phyloP scores from a whole-genome alignment of 2,797 vertebrate genomes.

The Siniperca undulata region DNA sequence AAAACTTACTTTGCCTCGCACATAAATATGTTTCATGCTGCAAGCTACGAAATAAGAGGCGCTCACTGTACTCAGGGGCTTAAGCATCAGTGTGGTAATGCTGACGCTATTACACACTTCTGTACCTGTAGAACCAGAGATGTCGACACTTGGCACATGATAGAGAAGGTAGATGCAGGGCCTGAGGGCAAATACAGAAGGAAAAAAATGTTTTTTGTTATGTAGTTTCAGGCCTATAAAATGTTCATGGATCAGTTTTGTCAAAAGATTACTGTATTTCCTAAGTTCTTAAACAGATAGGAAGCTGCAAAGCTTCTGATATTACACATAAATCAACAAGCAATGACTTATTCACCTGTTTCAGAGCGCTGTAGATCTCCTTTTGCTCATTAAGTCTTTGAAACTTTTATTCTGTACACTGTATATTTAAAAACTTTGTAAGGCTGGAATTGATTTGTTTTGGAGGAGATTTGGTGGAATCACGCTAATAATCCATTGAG shows the following conservation, averaged over 20 bases:
- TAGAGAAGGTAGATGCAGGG: slow-evolving; percentile 6
- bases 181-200: slow-evolving; percentile 15
- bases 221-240: neutral
- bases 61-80: slow-evolving; percentile 24
- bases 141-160: slow-evolving; percentile 29
- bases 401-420: slow-evolving; percentile 21
- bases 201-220: neutral
- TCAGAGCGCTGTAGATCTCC: neutral
- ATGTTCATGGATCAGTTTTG: neutral
- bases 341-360: slow-evolving; percentile 6
- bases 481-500: slow-evolving; percentile 50
- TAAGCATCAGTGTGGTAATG: slow-evolving; percentile 33
- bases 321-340: slow-evolving; percentile 19
- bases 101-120: slow-evolving; percentile 19
- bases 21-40: slow-evolving; percentile 38
- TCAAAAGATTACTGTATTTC: slow-evolving; percentile 1
- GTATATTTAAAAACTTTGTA: neutral
- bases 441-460: slow-evolving; percentile 59
- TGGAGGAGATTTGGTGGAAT: slow-evolving; percentile 56
- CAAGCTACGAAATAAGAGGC: slow-evolving; percentile 44
- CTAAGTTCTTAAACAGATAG: slow-evolving; percentile 10
- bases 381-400: slow-evolving; percentile 21
- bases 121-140: slow-evolving; percentile 27
- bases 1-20: slow-evolving; percentile 38
- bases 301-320: slow-evolving; percentile 30